Percentiles rank a stretch among this genome's conserved stretches.
Conservation (phyloP, 2,888 invertebrate species). For the Coelopa pilipes region DNA sequence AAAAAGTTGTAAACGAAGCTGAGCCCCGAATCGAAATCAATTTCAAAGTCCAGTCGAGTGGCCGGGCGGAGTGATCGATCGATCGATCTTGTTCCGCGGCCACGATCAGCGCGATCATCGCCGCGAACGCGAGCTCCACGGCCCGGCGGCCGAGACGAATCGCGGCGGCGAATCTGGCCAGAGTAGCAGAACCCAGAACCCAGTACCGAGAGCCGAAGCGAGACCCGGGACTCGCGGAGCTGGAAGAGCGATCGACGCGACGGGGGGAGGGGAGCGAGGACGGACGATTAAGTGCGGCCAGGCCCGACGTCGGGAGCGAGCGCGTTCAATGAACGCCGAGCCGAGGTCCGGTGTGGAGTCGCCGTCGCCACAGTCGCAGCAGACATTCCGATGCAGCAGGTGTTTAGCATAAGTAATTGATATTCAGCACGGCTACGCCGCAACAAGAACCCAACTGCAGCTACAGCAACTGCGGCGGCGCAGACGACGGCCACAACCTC, state of each 20-base stretch:
- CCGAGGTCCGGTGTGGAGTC: not conserved
- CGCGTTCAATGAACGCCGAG: slow-evolving; percentile 28
- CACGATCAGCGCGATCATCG: too few species aligned
- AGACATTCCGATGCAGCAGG: slow-evolving; percentile 66
- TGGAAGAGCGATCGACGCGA: slow-evolving; percentile 10
- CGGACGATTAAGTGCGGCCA: too few species aligned
- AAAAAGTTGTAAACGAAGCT: not conserved
- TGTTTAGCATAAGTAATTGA: slow-evolving; percentile 68
- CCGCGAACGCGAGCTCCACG: too few species aligned
- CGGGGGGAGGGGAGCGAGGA: not conserved
- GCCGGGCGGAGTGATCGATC: too few species aligned
- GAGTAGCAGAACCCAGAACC: not conserved
- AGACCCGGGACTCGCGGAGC: not conserved
- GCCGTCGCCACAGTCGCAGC: not conserved
- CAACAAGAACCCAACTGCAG: slow-evolving; percentile 8
- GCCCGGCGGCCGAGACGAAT: too few species aligned
- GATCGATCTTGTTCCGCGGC: too few species aligned
- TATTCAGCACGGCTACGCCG: slow-evolving; percentile 52
- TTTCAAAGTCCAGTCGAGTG: too few species aligned
- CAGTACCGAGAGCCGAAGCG: not conserved
- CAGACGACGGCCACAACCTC: not conserved
- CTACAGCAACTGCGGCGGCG: not conserved
- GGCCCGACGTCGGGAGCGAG: not conserved
- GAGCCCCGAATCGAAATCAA: not conserved
- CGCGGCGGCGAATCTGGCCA: too few species aligned